Conservation (phyloP, 2,888 invertebrate species). For the Lottia scabra region DNA sequence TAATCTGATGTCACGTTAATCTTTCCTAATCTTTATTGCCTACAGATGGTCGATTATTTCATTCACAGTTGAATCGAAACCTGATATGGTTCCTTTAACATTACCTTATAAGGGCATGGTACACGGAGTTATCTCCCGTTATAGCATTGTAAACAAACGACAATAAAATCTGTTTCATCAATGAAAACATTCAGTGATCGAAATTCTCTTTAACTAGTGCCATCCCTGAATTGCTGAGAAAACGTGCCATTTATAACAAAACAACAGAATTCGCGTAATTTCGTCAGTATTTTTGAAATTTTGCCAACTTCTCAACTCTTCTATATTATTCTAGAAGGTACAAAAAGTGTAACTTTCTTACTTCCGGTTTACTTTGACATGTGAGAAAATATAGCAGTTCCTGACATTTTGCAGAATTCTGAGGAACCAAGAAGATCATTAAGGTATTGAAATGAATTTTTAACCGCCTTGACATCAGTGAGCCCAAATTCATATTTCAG, state of each 20-base stretch:
- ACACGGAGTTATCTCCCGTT: neutral
- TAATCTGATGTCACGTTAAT: too few species aligned
- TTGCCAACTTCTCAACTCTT: neutral
- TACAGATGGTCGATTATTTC: too few species aligned
- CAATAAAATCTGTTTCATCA: too few species aligned
- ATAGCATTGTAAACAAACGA: neutral
- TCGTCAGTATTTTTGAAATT: too few species aligned
- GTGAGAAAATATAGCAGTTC: neutral
- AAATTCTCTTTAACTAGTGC: too few species aligned
- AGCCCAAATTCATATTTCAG: too few species aligned
- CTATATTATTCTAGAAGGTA: neutral
- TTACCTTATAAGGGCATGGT: neutral
- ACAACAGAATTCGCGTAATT: too few species aligned
- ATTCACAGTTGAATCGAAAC: too few species aligned
- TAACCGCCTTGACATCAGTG: neutral
- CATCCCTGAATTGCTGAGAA: too few species aligned
- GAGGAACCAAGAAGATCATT: neutral
- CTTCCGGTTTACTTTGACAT: neutral
- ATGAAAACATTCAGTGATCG: too few species aligned
- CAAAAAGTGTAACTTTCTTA: neutral
- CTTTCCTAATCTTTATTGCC: too few species aligned
- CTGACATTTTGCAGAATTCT: neutral
- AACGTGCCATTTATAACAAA: too few species aligned
- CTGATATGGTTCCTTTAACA: neutral
- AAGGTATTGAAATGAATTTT: neutral